Evolutionary conservation across 2,888 invertebrate species (phyloP), one percentile per base, ranked within the genome.

Genomic region (Orgyia antiqua): DNA sequence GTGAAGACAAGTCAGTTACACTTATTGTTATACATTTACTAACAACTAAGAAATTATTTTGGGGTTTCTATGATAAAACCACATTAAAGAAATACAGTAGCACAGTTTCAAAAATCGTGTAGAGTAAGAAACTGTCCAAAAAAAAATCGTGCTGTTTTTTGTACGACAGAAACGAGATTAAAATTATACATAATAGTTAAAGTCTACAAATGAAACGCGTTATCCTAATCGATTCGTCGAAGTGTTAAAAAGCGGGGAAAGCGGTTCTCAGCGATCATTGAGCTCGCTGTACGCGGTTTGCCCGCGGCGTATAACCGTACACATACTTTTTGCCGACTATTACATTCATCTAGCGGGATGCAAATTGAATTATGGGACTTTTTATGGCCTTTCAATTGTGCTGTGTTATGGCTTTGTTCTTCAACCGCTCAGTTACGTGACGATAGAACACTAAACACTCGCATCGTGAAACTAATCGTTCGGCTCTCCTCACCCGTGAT

Each of bases 291-390:
- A 39, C 36, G 69, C 58, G 60, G 48, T 51, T 45, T 65, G 72
- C 76, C 73, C 59, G 74, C 71, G 77, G 77, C 74, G 48, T 34
- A 54, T 63, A 70, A 66, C 70, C 68, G 69, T 73, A 74, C 72
- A 63, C 65, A 64, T 68, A 67, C 58, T 69, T 73, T 70, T 73
- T 69, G 51, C 54, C 49, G 54, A 66, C 71, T 65, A 78, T 75
- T 75, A 75, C 70, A 68, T 68, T 71, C 72, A 70, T 82, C 79
- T 83, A 82, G 82, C 79, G 72, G 72, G 74, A 86, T 83, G 86
- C 84, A 86, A 84, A 86, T 86, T 83, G 78, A 84, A 84, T 86
- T 84, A 86, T 84, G 83, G 67, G 79, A 83, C 78, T 84, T 82
- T 82, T 84, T 84, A 72, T 76, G 63, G 60, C 56, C 51, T 68